Percentiles rank a stretch among this genome's conserved stretches.
phyloP scores from a whole-genome alignment of 35 echinoderm and acorn worm genomes.

The Apostichopus parvimensis region DNA sequence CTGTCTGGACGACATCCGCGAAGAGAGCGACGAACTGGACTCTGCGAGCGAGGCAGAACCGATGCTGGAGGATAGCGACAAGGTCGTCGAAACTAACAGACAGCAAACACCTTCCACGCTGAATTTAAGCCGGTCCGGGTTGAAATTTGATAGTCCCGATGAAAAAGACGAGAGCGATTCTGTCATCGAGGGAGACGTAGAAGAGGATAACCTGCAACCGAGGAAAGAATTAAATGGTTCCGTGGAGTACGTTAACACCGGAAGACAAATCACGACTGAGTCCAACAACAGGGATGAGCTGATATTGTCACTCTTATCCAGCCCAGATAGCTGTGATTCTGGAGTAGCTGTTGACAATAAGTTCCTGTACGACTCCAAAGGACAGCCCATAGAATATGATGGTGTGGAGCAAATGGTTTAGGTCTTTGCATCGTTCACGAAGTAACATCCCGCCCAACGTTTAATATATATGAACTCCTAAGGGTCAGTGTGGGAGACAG shows the following conservation, averaged over 20 bases:
- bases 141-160: not conserved
- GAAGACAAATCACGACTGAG: not conserved
- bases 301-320: constrained; percentile 28
- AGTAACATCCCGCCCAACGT: no score
- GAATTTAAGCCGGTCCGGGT: not conserved
- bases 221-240: constrained; percentile 14
- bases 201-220: not conserved
- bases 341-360: constrained; percentile 34
- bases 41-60: constrained; percentile 51
- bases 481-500: no score
- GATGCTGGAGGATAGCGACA: not conserved
- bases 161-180: constrained; percentile 37
- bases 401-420: constrained; percentile 45
- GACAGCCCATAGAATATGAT: constrained; percentile 42
- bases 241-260: constrained; percentile 44
- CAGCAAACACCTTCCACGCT: not conserved
- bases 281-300: constrained; percentile 23
- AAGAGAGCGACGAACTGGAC: constrained; percentile 59
- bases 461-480: no score
- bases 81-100: not conserved
- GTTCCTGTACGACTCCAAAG: constrained; percentile 46
- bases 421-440: not conserved
- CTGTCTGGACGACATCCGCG: constrained; percentile 55
- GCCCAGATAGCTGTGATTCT: constrained; percentile 59
- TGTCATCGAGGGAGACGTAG: constrained; percentile 3